Evolutionary conservation across 2,797 vertebrate species (phyloP).

Genomic region (Pseudochaenichthys georgianus): DNA sequence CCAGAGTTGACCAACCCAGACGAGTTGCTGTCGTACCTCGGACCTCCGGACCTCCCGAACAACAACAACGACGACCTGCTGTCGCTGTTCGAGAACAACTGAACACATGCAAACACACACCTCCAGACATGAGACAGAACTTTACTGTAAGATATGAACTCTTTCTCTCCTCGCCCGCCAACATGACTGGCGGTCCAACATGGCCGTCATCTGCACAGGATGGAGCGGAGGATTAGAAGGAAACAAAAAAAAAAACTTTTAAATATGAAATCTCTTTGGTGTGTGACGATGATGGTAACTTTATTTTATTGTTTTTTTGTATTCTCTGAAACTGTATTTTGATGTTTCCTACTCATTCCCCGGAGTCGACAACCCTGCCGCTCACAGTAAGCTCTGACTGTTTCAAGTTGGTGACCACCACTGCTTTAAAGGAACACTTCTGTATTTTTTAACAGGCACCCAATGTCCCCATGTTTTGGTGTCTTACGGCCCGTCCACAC

Average conservation of each 20-base stretch:
- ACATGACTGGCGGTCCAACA: slow-evolving; percentile 1
- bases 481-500: too few species aligned
- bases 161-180: slow-evolving; percentile 24
- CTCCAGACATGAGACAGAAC: slow-evolving; percentile 7
- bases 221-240: slow-evolving; percentile 12
- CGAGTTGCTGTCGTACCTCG: slow-evolving; percentile 94
- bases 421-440: neutral
- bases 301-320: slow-evolving; percentile 70
- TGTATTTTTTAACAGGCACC: too few species aligned
- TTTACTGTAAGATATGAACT: slow-evolving; percentile 55
- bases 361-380: neutral
- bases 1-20: slow-evolving; percentile 94
- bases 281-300: slow-evolving; percentile 71
- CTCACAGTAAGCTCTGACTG: neutral
- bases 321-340: slow-evolving; percentile 53
- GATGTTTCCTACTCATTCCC: slow-evolving; percentile 57
- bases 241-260: slow-evolving; percentile 50
- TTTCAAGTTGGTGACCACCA: slow-evolving; percentile 4
- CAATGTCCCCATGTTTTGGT: too few species aligned
- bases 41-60: slow-evolving; percentile 91
- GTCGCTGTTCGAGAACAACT: slow-evolving; percentile 95
- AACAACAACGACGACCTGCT: slow-evolving; percentile 94
- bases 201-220: slow-evolving; percentile 35
- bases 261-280: slow-evolving; percentile 60
- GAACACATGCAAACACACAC: slow-evolving; percentile 56